These are phyloP conservation scores for Lithophane socia DNA, from an alignment of 2,888 invertebrate species.

Conservation along the genomic window DNA sequence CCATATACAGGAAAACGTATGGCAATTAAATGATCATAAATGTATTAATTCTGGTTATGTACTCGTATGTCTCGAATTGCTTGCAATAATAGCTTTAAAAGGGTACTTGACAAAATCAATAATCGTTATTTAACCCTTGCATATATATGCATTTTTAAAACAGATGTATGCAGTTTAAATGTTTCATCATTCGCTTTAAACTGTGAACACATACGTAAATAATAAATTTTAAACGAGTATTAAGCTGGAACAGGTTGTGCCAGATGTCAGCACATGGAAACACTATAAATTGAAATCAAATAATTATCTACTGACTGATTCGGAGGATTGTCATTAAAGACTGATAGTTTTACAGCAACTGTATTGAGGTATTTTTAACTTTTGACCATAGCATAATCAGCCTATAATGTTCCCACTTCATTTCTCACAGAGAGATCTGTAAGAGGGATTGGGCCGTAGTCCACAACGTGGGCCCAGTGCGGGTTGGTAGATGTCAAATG, in stretches of 20 bases:
- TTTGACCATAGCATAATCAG: not conserved
- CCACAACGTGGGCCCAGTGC: too few species aligned
- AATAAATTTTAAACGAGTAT: conserved; percentile 43
- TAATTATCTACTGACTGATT: not conserved
- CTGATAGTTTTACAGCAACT: not conserved
- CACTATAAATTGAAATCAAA: conserved; percentile 4
- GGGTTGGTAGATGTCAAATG: too few species aligned
- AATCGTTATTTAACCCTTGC: conserved; percentile 34
- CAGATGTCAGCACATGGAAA: conserved; percentile 12
- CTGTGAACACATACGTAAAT: conserved; percentile 36
- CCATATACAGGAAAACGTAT: conserved; percentile 25
- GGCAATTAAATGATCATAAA: conserved; percentile 52
- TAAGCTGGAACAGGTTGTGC: conserved; percentile 19
- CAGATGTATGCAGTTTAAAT: conserved; percentile 31
- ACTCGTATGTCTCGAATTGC: conserved; percentile 1
- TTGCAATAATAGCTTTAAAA: conserved; percentile 23
- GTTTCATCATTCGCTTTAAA: conserved; percentile 38
- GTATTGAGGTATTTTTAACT: rapidly evolving
- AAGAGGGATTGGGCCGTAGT: too few species aligned
- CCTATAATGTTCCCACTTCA: too few species aligned
- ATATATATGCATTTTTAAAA: conserved; percentile 41
- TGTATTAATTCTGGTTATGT: conserved; percentile 40
- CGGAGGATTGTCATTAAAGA: not conserved
- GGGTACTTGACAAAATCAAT: conserved; percentile 14
- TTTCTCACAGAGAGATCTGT: too few species aligned